These are phyloP conservation scores for Melanocharis versteri DNA, from an alignment of 2,113 vertebrate species.

Conservation along the genomic window DNA sequence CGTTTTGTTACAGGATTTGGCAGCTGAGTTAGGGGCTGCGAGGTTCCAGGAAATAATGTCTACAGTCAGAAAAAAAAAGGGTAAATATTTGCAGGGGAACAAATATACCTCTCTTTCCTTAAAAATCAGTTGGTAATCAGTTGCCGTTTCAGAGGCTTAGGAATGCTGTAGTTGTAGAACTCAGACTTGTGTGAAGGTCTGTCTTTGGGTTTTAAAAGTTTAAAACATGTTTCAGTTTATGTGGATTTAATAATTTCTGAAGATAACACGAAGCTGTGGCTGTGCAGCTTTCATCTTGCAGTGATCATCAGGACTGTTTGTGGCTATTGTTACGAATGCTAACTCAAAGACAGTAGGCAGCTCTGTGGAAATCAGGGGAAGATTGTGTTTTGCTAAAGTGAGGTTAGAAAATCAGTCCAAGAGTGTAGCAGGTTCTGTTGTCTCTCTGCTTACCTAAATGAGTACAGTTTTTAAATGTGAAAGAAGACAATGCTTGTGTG, in stretches of 20 bases:
- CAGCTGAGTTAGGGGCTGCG: neutral
- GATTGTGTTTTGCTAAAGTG: neutral
- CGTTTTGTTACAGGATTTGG: constrained; percentile 31
- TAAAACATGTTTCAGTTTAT: neutral
- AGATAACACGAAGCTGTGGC: neutral
- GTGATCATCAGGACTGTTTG: neutral
- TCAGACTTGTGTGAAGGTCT: neutral
- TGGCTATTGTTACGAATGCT: neutral
- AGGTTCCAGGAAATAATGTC: constrained; percentile 16
- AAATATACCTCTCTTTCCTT: constrained; percentile 6
- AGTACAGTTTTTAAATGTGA: neutral
- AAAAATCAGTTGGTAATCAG: neutral
- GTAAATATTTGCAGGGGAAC: constrained; percentile 5
- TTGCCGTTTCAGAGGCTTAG: neutral
- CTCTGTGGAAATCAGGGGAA: neutral
- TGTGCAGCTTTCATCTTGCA: neutral
- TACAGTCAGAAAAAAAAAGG: neutral
- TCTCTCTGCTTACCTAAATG: neutral
- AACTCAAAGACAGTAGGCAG: neutral
- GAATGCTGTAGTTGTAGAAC: neutral
- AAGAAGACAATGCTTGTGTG: neutral
- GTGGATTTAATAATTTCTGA: neutral
- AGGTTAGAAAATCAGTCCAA: neutral
- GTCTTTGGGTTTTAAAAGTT: neutral
- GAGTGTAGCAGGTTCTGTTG: neutral